Conservation (phyloP, 2,113 vertebrate genomes). For the Numida meleagris region DNA sequence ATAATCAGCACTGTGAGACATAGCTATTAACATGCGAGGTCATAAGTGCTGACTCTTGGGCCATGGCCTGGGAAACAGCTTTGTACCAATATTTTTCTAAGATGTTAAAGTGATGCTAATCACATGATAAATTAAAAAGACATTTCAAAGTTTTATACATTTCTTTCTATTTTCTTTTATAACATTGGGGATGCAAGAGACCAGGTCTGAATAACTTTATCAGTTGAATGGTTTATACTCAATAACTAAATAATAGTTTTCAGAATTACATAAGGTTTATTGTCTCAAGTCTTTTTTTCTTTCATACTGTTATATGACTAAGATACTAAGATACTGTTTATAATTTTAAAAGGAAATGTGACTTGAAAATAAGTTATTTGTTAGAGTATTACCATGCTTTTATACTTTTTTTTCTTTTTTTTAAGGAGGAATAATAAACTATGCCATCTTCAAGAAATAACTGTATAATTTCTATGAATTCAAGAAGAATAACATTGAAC, state of each 20-base stretch:
- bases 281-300: background rate
- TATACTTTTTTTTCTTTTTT: background rate
- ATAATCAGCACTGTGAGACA: background rate
- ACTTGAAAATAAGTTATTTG: background rate
- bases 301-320: background rate
- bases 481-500: background rate
- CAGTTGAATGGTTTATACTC: background rate
- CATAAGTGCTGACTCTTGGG: background rate
- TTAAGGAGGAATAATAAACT: background rate
- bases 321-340: background rate
- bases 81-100: background rate
- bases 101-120: background rate
- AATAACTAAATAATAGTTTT: background rate
- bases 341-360: background rate
- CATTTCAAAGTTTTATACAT: background rate
- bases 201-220: background rate
- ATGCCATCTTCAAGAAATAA: background rate
- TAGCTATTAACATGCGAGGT: background rate
- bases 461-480: background rate
- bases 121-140: background rate
- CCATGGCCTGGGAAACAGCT: background rate
- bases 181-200: background rate
- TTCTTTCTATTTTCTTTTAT: background rate
- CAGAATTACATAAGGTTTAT: background rate
- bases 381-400: background rate